A percentile compares a stretch with the other conserved stretches of the same genome.
Conservation (phyloP, 2,797 vertebrate genomes). For the Sitta carolinensis region DNA sequence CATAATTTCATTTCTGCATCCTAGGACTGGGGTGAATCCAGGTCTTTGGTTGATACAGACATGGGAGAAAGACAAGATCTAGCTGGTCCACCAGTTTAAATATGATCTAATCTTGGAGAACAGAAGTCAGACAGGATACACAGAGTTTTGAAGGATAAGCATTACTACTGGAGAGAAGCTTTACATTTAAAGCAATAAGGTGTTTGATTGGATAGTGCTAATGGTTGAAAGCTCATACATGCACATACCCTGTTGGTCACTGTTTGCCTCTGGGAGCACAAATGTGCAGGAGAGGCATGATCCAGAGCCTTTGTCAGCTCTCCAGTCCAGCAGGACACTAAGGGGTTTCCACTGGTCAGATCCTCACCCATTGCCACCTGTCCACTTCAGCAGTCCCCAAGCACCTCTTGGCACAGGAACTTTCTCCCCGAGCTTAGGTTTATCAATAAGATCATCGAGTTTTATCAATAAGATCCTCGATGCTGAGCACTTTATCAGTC, state of each 20-base stretch:
- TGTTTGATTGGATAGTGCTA: background rate
- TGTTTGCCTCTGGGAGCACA: background rate
- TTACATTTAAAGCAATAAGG: background rate
- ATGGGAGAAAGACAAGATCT: background rate
- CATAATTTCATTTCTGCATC: background rate
- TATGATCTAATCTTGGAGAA: background rate
- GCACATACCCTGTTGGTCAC: fast-evolving
- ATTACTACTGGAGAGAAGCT: background rate
- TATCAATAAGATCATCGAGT: background rate
- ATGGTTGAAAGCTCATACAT: background rate
- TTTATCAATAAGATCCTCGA: background rate
- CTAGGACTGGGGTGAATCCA: background rate
- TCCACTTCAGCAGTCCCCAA: background rate
- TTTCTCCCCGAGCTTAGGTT: background rate
- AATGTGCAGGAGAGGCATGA: background rate
- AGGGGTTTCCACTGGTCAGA: background rate
- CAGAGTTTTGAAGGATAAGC: background rate
- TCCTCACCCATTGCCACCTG: background rate
- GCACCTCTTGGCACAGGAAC: fast-evolving
- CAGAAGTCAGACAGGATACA: background rate
- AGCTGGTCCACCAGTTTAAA: background rate
- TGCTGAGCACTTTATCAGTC: background rate
- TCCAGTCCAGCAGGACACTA: background rate
- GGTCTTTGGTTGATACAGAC: fast-evolving
- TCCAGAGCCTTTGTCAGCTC: background rate